Evolutionary conservation across 2,888 invertebrate species (phyloP).

Genomic region (Iphiclides podalirius): DNA sequence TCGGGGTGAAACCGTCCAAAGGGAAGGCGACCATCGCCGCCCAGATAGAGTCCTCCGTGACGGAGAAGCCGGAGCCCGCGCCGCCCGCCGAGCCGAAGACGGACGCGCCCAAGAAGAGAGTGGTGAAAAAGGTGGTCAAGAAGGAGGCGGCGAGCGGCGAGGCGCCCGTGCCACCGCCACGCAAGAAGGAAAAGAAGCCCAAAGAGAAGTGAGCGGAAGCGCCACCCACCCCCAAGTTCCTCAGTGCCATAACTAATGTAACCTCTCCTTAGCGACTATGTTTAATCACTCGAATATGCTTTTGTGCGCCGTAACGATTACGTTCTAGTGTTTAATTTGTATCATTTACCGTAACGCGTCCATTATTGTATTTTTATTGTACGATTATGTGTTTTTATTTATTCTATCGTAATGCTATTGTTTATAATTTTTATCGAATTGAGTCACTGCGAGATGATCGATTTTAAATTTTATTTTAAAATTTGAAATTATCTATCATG

Average conservation of each 20-base stretch:
- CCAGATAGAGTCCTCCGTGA: slow-evolving; percentile 64
- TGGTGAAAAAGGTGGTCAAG: slow-evolving; percentile 75
- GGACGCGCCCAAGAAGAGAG: slow-evolving; percentile 61
- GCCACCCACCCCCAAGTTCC: slow-evolving; percentile 54
- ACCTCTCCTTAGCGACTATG: slow-evolving; percentile 55
- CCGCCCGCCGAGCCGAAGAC: slow-evolving; percentile 31
- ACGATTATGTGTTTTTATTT: slow-evolving; percentile 43
- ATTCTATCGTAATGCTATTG: slow-evolving; percentile 23
- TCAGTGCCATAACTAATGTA: slow-evolving; percentile 70
- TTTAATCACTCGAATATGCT: slow-evolving; percentile 65
- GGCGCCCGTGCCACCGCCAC: slow-evolving; percentile 76
- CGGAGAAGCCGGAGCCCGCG: slow-evolving; percentile 35
- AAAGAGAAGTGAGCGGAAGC: slow-evolving; percentile 70
- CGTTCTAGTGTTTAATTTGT: slow-evolving; percentile 54
- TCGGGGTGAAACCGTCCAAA: slow-evolving; percentile 63
- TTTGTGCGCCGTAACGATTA: slow-evolving; percentile 64
- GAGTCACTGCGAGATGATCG: slow-evolving; percentile 14
- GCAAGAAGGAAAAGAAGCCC: slow-evolving; percentile 79
- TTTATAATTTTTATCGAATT: slow-evolving; percentile 17
- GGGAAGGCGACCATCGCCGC: slow-evolving; percentile 59
- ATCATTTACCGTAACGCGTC: slow-evolving; percentile 50
- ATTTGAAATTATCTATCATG: slow-evolving; percentile 50
- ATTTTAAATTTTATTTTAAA: slow-evolving; percentile 33
- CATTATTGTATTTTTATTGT: slow-evolving; percentile 49
- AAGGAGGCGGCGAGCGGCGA: slow-evolving; percentile 63